A percentile compares a stretch with the other conserved stretches of the same genome.
phyloP scores from a whole-genome alignment of 2,797 vertebrate species.

The Rhincodon typus region DNA sequence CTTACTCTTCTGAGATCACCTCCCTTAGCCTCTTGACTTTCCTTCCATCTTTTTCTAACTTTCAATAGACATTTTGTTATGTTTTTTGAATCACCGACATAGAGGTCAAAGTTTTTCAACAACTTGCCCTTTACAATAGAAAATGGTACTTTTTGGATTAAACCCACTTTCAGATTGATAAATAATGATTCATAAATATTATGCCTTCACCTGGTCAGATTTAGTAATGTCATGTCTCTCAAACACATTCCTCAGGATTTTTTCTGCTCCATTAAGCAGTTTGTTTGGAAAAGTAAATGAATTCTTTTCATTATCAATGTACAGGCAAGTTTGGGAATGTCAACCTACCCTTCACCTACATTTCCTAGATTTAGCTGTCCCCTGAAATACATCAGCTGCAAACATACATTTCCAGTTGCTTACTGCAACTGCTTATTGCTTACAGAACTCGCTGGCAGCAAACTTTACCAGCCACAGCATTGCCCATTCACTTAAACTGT shows the following conservation, averaged over 20 bases:
- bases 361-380: neutral
- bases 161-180: neutral
- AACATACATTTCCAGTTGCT: too few relatives aligned
- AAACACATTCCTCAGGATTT: neutral
- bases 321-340: neutral
- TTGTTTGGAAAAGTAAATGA: neutral
- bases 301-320: neutral
- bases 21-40: neutral
- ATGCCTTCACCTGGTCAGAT: neutral
- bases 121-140: neutral
- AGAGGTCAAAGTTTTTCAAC: neutral
- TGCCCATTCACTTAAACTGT: neutral
- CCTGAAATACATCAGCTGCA: neutral
- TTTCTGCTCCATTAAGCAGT: neutral
- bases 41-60: neutral
- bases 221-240: neutral
- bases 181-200: neutral
- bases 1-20: neutral
- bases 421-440: too few relatives aligned
- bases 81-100: neutral
- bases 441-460: too few relatives aligned
- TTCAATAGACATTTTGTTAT: neutral
- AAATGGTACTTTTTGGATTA: neutral
- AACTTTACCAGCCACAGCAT: neutral
- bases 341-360: neutral